Percentiles rank a stretch among this genome's conserved stretches.
These are phyloP conservation scores for Rhingia campestris DNA, from an alignment of 2,888 invertebrate species.

Conservation along the genomic window DNA sequence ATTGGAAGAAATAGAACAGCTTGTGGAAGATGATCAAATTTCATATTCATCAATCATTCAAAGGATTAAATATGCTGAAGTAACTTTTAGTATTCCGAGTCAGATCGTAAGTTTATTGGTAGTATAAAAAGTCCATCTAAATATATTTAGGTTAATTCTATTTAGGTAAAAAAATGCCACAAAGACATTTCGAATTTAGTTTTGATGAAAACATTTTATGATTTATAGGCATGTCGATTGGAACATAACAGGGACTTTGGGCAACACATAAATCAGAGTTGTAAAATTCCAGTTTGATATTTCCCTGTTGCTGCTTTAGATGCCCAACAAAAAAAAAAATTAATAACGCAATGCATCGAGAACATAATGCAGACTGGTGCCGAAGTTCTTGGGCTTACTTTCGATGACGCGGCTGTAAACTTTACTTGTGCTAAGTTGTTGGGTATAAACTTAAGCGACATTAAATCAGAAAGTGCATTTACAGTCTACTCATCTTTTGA, in stretches of 20 bases:
- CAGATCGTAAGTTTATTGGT: too few relatives aligned
- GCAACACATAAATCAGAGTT: constrained; percentile 14
- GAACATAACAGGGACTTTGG: not conserved
- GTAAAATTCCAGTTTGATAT: constrained; percentile 17
- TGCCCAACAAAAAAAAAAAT: constrained; percentile 9
- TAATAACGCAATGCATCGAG: constrained; percentile 3
- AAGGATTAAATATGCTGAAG: too few relatives aligned
- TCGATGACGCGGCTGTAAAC: constrained; percentile 15
- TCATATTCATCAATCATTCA: too few relatives aligned
- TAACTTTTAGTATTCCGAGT: too few relatives aligned
- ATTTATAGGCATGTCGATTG: not conserved
- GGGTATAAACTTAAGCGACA: not conserved
- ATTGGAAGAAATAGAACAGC: not conserved
- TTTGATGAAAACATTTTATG: not conserved
- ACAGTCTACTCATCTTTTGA: not conserved
- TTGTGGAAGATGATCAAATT: not conserved
- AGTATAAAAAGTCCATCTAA: too few relatives aligned
- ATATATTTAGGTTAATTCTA: too few relatives aligned
- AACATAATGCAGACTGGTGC: constrained; percentile 4
- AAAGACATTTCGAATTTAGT: not conserved
- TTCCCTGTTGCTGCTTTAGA: constrained; percentile 4
- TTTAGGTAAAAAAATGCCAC: too few relatives aligned
- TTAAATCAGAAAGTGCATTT: not conserved
- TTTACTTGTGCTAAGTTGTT: constrained; percentile 9
- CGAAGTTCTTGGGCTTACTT: constrained; percentile 3